phyloP scores from a whole-genome alignment of 1,140 invertebrate genomes.

The Drosophila fuyamai region DNA sequence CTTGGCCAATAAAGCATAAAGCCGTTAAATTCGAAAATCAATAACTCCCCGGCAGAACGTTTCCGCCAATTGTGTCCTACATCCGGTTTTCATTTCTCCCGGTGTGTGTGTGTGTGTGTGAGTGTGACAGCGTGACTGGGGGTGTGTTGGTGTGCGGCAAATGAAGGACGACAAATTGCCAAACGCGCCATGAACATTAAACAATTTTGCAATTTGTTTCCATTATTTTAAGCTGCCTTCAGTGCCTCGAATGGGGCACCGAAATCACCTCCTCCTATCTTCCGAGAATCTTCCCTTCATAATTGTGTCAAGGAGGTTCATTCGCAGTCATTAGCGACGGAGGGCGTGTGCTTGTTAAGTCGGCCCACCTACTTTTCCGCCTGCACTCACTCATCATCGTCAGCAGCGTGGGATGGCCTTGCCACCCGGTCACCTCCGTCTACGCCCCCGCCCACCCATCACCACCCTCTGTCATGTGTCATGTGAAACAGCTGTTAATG shows the following conservation, averaged over 20 bases:
- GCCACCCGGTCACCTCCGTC: conserved; percentile 21
- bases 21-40: conserved; percentile 79
- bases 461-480: conserved; percentile 54
- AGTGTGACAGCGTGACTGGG: conserved; percentile 1
- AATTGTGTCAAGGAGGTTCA: conserved; percentile 81
- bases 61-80: conserved; percentile 63
- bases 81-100: conserved; percentile 33
- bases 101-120: background rate
- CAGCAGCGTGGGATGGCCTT: conserved; percentile 34
- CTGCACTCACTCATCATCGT: conserved; percentile 12
- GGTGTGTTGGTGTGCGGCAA: conserved; percentile 31
- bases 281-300: conserved; percentile 45
- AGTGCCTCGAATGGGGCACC: conserved; percentile 11
- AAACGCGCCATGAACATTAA: conserved; percentile 73
- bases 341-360: conserved; percentile 52
- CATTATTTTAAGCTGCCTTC: conserved; percentile 76
- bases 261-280: conserved; percentile 14
- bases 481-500: conserved; percentile 77
- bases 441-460: background rate
- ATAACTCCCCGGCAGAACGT: conserved; percentile 56
- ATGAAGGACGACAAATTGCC: conserved; percentile 76
- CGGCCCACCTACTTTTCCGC: conserved; percentile 21
- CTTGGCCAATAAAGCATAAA: conserved; percentile 79
- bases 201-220: conserved; percentile 79
- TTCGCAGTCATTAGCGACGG: conserved; percentile 73